A percentile compares a stretch with the other conserved stretches of the same genome.
phyloP scores from a whole-genome alignment of 1,140 invertebrate genomes.

The Eupeodes corollae region DNA sequence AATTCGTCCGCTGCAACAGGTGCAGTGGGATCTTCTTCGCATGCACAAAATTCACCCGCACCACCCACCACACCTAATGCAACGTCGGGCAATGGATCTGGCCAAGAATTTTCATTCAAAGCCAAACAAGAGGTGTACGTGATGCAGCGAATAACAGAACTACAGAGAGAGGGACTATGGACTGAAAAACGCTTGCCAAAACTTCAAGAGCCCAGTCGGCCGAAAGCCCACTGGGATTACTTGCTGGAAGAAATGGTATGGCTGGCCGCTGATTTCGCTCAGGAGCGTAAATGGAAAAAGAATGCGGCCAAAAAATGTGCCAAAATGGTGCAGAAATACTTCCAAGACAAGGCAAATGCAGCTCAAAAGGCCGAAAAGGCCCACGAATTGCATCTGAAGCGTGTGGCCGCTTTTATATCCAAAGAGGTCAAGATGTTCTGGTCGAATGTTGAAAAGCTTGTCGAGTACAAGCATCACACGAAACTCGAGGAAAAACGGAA shows the following conservation, averaged over 20 bases:
- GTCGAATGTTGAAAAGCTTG: conserved; percentile 92
- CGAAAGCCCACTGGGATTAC: conserved; percentile 98
- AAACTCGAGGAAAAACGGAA: conserved; percentile 90
- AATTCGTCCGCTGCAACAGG: conserved; percentile 27
- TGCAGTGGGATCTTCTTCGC: not conserved
- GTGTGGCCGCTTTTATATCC: conserved; percentile 80
- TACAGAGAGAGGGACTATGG: conserved; percentile 86
- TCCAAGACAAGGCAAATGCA: conserved; percentile 83
- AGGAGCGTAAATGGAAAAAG: conserved; percentile 97
- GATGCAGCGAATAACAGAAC: conserved; percentile 78
- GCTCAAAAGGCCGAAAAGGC: conserved; percentile 85
- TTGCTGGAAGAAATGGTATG: conserved; percentile 97
- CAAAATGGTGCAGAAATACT: conserved; percentile 89
- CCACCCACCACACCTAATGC: conserved; percentile 12
- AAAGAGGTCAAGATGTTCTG: conserved; percentile 94
- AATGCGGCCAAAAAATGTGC: conserved; percentile 86
- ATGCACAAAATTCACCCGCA: not conserved
- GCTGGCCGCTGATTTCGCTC: conserved; percentile 93
- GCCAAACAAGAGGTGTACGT: conserved; percentile 91
- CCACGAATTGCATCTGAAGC: conserved; percentile 72
- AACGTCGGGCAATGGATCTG: conserved; percentile 15
- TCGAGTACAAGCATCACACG: conserved; percentile 88
- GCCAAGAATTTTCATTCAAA: conserved; percentile 67
- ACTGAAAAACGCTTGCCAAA: conserved; percentile 83
- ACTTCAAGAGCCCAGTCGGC: conserved; percentile 75